A percentile compares a stretch with the other conserved stretches of the same genome.
Conservation (phyloP, 2,113 vertebrate species). For the Hemiscyllium ocellatum region DNA sequence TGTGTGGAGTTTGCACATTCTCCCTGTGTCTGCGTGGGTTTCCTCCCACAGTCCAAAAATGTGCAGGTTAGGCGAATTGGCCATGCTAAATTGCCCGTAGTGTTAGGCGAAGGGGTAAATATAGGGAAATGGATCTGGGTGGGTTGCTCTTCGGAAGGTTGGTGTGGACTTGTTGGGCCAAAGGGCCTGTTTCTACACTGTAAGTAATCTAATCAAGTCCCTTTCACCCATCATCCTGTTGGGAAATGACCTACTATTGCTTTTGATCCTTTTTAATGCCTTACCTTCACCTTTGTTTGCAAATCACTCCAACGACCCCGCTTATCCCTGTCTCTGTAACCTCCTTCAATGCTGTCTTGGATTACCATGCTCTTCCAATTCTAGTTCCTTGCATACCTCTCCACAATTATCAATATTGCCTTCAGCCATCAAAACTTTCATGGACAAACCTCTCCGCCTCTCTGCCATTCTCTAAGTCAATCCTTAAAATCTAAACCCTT, state of each 20-base stretch:
- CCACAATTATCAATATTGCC: not conserved
- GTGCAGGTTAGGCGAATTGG: too few species aligned
- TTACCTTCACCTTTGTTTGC: not conserved
- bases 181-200: too few species aligned
- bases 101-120: too few species aligned
- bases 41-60: too few species aligned
- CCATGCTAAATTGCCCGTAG: too few species aligned
- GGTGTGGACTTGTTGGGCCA: too few species aligned
- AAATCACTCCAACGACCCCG: not conserved
- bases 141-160: too few species aligned
- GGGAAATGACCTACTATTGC: not conserved
- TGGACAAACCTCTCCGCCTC: not conserved
- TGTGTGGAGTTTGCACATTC: too few species aligned
- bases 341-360: not conserved
- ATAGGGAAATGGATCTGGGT: too few species aligned
- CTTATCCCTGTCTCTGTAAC: not conserved
- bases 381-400: not conserved
- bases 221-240: not conserved
- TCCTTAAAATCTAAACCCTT: not conserved
- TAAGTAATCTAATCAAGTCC: too few species aligned
- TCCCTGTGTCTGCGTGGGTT: too few species aligned
- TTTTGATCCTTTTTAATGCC: not conserved
- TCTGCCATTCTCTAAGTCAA: not conserved
- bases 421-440: not conserved
- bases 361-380: not conserved